Evolutionary conservation across 2,113 vertebrate genomes (phyloP).

Genomic region (Mobula birostris): DNA sequence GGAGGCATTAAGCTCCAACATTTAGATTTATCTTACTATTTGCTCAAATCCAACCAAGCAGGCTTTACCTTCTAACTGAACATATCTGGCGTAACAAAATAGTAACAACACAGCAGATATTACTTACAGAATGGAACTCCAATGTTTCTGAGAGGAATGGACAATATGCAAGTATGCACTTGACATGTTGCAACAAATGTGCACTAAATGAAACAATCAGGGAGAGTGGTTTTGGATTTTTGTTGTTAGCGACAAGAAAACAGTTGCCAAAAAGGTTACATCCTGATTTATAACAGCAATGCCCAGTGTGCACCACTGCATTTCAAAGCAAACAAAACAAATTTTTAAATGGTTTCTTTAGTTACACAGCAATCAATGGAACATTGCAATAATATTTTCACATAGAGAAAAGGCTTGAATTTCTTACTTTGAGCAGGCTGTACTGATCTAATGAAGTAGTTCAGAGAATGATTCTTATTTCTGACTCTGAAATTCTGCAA

Average conservation of each 20-base stretch:
- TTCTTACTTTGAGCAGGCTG: not conserved
- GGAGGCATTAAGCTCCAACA: not conserved
- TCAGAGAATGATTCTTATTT: not conserved
- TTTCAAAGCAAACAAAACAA: not conserved
- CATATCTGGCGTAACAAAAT: not conserved
- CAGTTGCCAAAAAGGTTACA: not conserved
- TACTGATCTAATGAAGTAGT: not conserved
- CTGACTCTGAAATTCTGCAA: not conserved
- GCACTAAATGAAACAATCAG: not conserved
- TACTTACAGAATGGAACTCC: not conserved
- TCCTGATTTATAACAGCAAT: not conserved
- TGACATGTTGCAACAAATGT: not conserved
- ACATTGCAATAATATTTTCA: not conserved
- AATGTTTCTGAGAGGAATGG: not conserved
- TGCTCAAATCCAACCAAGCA: not conserved
- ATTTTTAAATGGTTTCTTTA: not conserved
- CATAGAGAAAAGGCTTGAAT: not conserved
- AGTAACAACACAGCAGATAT: not conserved
- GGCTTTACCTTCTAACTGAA: not conserved
- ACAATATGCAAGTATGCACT: not conserved
- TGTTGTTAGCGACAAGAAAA: conserved; percentile 1
- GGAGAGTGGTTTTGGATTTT: not conserved
- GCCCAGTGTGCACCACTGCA: not conserved
- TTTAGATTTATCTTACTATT: not conserved
- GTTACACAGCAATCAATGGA: not conserved